Evolutionary conservation across 2,888 invertebrate species (phyloP).

Genomic region (Leucophora obtusa): DNA sequence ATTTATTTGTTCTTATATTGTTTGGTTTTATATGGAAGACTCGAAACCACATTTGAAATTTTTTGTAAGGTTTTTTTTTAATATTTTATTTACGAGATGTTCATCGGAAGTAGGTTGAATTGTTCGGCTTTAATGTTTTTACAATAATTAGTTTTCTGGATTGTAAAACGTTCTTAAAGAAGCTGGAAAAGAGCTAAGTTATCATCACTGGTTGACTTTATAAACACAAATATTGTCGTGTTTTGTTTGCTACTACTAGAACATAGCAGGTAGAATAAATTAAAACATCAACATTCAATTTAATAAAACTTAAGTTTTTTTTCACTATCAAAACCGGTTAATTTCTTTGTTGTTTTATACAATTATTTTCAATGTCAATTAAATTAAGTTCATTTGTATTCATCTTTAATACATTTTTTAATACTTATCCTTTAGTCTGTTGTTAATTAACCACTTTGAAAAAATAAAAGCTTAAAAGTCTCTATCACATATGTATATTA

Average conservation of each 20-base stretch:
- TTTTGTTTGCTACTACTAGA: too few species aligned
- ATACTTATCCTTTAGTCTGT: neutral
- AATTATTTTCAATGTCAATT: neutral
- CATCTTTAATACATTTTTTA: neutral
- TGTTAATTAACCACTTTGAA: neutral
- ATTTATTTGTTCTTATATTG: too few species aligned
- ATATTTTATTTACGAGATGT: too few species aligned
- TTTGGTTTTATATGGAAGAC: too few species aligned
- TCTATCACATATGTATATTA: slow-evolving; percentile 13
- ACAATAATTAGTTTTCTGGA: too few species aligned
- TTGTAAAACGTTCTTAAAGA: too few species aligned
- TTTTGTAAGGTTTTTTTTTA: too few species aligned
- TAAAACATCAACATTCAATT: neutral
- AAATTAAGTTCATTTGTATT: neutral
- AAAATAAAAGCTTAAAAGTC: neutral
- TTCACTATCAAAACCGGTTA: neutral
- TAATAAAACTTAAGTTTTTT: neutral
- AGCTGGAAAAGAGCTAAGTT: too few species aligned
- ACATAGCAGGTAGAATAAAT: neutral
- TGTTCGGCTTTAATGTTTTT: too few species aligned
- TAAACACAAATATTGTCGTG: neutral
- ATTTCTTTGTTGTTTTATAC: neutral
- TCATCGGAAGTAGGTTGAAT: too few species aligned
- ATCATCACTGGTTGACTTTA: neutral
- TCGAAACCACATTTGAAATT: too few species aligned